Percentiles rank a stretch among this genome's conserved stretches.
Conservation (phyloP, 2,113 vertebrate genomes). For the Hiodon tergisus region DNA sequence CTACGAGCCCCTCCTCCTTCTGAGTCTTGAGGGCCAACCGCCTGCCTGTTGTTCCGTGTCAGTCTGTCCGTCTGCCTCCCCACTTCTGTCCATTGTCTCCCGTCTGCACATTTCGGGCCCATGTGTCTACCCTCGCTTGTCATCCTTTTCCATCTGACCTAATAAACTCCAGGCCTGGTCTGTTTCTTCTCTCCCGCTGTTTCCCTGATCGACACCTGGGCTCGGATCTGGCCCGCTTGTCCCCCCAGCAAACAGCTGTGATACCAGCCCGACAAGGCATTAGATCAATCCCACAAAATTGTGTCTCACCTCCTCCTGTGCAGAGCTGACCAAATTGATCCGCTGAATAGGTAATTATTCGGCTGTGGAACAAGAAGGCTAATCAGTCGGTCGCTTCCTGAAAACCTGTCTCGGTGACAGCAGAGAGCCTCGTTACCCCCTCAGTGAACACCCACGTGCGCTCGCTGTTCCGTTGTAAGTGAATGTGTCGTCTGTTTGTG, state of each 20-base stretch:
- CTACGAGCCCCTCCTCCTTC: not conserved
- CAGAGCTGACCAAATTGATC: no score
- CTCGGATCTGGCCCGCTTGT: not conserved
- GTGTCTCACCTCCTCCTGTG: not conserved
- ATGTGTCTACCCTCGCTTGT: not conserved
- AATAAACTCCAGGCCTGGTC: no score
- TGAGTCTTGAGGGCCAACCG: not conserved
- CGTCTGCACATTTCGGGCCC: not conserved
- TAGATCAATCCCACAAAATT: not conserved
- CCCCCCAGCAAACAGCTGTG: not conserved
- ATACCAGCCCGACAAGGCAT: not conserved
- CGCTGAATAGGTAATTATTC: not conserved
- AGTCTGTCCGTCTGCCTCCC: not conserved
- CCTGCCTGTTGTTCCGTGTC: constrained; percentile 5
- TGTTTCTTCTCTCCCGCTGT: no score
- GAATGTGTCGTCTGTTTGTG: no score
- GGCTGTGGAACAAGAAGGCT: not conserved
- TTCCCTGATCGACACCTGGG: no score
- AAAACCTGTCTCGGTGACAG: not conserved
- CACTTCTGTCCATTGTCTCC: not conserved
- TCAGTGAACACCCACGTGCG: not conserved
- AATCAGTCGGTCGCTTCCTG: not conserved
- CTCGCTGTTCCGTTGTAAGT: no score
- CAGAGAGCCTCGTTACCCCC: not conserved
- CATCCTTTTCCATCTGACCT: no score